Percentiles rank a stretch among this genome's conserved stretches.
These are phyloP conservation scores for Xiphorhynchus elegans DNA, from an alignment of 2,113 vertebrate genomes.

Conservation along the genomic window DNA sequence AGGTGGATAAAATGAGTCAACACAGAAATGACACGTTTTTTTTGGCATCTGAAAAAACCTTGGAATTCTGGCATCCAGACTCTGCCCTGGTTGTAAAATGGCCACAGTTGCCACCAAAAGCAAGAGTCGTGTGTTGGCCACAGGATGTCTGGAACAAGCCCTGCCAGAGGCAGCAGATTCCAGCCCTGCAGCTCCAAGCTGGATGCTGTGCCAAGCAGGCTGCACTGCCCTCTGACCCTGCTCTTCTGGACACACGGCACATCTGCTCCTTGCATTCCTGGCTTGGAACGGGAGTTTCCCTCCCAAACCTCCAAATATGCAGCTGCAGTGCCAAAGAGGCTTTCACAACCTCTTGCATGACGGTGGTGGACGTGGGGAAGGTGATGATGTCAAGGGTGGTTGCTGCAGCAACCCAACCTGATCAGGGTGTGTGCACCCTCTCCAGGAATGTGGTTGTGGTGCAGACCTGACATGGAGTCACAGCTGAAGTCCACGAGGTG, in stretches of 20 bases:
- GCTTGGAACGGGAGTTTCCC: background rate
- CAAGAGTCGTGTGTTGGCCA: background rate
- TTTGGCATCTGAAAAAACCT: background rate
- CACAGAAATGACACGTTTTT: background rate
- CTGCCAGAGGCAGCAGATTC: background rate
- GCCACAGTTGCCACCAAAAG: background rate
- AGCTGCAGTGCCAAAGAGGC: background rate
- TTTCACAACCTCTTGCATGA: constrained; percentile 23
- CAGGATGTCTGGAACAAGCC: background rate
- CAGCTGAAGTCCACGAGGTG: background rate
- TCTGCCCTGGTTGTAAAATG: background rate
- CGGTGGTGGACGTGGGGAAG: background rate
- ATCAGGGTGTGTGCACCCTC: background rate
- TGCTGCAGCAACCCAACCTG: background rate
- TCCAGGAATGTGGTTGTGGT: background rate
- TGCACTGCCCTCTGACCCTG: background rate
- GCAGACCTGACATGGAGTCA: background rate
- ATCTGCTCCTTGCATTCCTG: background rate
- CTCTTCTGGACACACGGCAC: background rate
- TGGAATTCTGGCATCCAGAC: background rate
- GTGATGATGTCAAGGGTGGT: background rate
- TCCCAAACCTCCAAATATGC: background rate
- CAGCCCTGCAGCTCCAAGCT: background rate
- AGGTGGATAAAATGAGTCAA: background rate
- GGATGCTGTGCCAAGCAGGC: background rate